Base-by-base conservation (phyloP, 2,888 invertebrate species). In the Osmoderma eremita region DNA sequence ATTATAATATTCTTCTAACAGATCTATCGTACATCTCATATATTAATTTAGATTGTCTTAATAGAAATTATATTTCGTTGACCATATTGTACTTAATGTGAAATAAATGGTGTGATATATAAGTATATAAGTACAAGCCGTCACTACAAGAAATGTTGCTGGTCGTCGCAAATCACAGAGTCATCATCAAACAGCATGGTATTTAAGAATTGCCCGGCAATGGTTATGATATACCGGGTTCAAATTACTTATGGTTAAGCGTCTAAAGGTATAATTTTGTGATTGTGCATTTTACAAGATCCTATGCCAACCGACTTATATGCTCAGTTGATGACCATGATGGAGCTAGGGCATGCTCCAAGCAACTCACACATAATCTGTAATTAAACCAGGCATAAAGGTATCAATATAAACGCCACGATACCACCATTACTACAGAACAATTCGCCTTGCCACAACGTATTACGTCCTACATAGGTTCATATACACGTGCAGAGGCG, bases 341-440 rank as follows among this genome's bases (percentile, higher is more conserved):
- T 22, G 58, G 30, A 45, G 45, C 8, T 18, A 30, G 30, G 30
- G 58, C 10, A 30, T 45, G 58, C 58, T 45, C 13, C 58, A 30
- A 48, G 58, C 58, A 61, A 36, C 48, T 61, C 45, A 61, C 58
- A 45, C 36, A 61, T 61, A 61, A 61, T 45, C 45, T 61, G 48
- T 61, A 61, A 61, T 61, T 61, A 61, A 61, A 61, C 58, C 45
- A 18, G 45, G 45, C 58, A 45, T 45, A 45, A 45, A 30, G 45
- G 58, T 30, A 45, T 45, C 30, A 45, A 61, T 17, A 45, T 61
- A 61, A 61, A 48, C 24, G 58, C 58, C 30, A 45, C 58, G 15
- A 30, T 58, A 45, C 58, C 58, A 24, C 58, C 15, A 58, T 58
- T 58, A 45, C 15, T 15, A 45, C 45, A 18, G 12, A 61, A 15